Evolutionary conservation across 1,140 invertebrate species (phyloP), one percentile per base, ranked within the genome.

Genomic region (Conus ventricosus): DNA sequence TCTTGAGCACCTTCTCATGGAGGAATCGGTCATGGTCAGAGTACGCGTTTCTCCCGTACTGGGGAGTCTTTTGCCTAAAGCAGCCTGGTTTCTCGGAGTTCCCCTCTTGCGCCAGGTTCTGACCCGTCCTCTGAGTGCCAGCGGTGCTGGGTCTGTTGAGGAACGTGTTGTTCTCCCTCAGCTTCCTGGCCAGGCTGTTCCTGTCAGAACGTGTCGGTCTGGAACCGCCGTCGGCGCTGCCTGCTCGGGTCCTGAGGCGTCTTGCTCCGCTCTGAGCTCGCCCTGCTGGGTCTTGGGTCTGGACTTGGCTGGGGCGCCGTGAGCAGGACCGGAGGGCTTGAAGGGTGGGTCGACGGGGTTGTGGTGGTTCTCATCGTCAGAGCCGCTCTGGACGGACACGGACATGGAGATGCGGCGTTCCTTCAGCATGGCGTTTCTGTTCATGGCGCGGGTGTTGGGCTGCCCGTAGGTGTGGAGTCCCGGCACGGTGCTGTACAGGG

Each of bases 381-480:
- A 78, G 7, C n/a, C 75, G 17, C 54, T 25, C 10, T 17, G 15
- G 6, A 75, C 51, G 25, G 23, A 57, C 10, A 27, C 10, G 85
- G 75, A 25, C 5, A 87, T 10, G 39, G 85, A 87, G 20, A 53
- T 25, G 23, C 85, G 71, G 71, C 85, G 85, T 57, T 87, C 85
- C n/a, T 15, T 78, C 17, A 87, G 54, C 75, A 87, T 53, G 71
- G 85, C 10, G 85, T 87, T 87, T 53, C 7, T 87, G 67, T 76
- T 78, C 85, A 87, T 87, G 85, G 85, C 85, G 4, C 85, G 85
- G 5, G 85, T 87, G 85, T 87, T 71, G 0, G 85, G 85, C 71
- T 76, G 85, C 3, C 67, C 53, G 85, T 87, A 87, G 51, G 71
- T 23, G 27, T 87, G 85, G 0, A 87, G 85, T 0, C 85, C 85